Conservation (phyloP, 2,888 invertebrate genomes). For the Microctonus hyperodae region DNA sequence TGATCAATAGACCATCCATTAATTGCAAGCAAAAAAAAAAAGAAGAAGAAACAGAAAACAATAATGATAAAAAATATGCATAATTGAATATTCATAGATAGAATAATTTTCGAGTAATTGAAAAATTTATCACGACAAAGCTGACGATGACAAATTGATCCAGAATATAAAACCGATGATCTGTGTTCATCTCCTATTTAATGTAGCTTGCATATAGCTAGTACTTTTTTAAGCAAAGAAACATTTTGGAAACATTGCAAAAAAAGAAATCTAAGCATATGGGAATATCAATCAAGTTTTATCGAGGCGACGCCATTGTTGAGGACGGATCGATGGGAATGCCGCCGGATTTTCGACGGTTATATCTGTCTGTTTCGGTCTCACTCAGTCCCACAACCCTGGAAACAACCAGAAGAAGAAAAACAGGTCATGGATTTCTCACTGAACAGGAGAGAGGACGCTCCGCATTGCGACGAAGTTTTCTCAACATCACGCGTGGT, state of each 20-base stretch:
- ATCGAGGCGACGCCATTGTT: conserved; percentile 27
- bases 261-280: not conserved
- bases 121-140: not conserved
- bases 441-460: conserved; percentile 19
- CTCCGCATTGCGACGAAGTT: conserved; percentile 30
- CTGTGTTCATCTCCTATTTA: not conserved
- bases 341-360: conserved; percentile 17
- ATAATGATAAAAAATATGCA: not conserved
- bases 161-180: not conserved
- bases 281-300: conserved; percentile 29
- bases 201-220: not conserved
- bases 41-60: not conserved
- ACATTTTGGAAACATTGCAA: not conserved
- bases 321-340: conserved; percentile 26
- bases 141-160: not conserved
- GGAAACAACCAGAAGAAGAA: conserved; percentile 13
- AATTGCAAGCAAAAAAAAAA: not conserved
- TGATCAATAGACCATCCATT: not conserved
- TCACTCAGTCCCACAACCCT: conserved; percentile 1
- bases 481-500: not conserved
- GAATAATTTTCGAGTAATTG: not conserved
- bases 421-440: conserved; percentile 26
- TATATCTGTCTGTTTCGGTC: conserved; percentile 3
- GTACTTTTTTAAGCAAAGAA: not conserved
- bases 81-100: not conserved